Conservation (phyloP, 1,140 invertebrate species). For the Rhopalosiphum padi region DNA sequence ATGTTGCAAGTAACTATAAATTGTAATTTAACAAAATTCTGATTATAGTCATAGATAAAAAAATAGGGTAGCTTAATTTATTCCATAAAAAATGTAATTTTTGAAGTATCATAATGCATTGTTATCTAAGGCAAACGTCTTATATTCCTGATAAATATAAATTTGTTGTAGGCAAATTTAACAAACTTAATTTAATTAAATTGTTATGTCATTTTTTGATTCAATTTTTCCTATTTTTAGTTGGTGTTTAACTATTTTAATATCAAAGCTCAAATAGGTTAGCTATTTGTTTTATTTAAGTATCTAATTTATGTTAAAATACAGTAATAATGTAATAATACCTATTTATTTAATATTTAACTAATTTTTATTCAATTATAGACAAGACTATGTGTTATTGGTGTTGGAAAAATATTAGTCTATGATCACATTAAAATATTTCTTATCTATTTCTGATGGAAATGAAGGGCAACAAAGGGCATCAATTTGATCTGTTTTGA, state of each 20-base stretch:
- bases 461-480: constrained; percentile 17
- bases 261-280: neutral
- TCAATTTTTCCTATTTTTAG: neutral
- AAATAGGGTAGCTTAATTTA: neutral
- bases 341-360: too few relatives aligned
- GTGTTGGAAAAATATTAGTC: neutral
- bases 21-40: neutral
- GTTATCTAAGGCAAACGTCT: neutral
- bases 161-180: neutral
- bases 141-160: neutral
- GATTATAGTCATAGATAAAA: neutral
- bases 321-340: neutral
- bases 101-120: neutral
- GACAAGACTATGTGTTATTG: neutral
- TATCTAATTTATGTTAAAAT: neutral
- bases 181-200: neutral
- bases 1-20: neutral
- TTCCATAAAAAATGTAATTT: neutral
- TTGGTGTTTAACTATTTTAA: neutral
- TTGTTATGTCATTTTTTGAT: neutral
- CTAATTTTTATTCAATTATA: neutral
- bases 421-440: neutral
- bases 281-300: neutral
- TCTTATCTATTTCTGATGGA: neutral
- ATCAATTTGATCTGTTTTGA: constrained; percentile 9